Evolutionary conservation across 1,140 invertebrate genomes (phyloP).

Genomic region (Mylabris phalerata): DNA sequence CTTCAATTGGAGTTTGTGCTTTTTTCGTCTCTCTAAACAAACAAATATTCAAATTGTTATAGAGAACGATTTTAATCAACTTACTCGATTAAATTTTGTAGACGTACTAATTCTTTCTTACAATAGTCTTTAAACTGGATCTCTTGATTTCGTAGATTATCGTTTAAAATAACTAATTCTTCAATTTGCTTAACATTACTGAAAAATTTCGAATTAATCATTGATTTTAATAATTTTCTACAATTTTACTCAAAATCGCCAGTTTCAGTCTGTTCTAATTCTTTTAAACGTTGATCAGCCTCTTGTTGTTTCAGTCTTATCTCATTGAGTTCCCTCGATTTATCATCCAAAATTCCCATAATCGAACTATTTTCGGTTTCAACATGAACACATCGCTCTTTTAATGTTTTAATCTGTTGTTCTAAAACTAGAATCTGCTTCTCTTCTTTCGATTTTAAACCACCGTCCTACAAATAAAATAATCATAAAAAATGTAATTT

Average conservation of each 20-base stretch:
- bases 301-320: slow-evolving; percentile 24
- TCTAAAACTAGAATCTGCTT: slow-evolving; percentile 49
- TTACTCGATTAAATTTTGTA: slow-evolving; percentile 54
- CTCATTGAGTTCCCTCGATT: slow-evolving; percentile 17
- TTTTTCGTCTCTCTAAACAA: slow-evolving; percentile 46
- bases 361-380: slow-evolving; percentile 40
- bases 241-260: slow-evolving; percentile 45
- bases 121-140: slow-evolving; percentile 69
- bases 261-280: slow-evolving; percentile 45
- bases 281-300: slow-evolving; percentile 29
- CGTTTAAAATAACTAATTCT: slow-evolving; percentile 60
- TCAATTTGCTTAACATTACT: slow-evolving; percentile 59
- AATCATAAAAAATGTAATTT: too few species aligned
- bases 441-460: slow-evolving; percentile 42
- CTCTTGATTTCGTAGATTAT: slow-evolving; percentile 67
- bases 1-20: slow-evolving; percentile 41
- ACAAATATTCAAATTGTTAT: not conserved
- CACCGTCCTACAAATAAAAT: slow-evolving; percentile 23
- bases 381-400: slow-evolving; percentile 44
- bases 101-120: slow-evolving; percentile 53
- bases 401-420: slow-evolving; percentile 48
- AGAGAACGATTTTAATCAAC: slow-evolving; percentile 17
- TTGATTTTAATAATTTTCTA: slow-evolving; percentile 3
- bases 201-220: slow-evolving; percentile 19
- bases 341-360: slow-evolving; percentile 33